Conservation (phyloP, 1,140 invertebrate species). For the Delia radicum region DNA sequence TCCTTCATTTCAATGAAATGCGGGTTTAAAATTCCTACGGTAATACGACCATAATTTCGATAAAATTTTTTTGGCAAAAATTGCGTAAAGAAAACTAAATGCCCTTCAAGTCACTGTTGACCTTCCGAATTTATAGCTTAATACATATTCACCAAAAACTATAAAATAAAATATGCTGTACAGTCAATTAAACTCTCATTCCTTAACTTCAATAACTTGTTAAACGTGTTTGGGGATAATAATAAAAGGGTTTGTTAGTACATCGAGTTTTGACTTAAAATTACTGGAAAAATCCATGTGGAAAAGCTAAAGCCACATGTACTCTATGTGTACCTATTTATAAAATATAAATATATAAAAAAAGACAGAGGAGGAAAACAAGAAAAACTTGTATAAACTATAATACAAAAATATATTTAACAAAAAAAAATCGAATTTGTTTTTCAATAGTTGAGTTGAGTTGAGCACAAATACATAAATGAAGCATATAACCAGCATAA, state of each 20-base stretch:
- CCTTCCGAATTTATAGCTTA: no score
- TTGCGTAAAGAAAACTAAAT: no score
- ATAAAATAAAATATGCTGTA: no score
- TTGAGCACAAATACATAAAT: not conserved
- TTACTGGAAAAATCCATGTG: not conserved
- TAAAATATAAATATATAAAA: not conserved
- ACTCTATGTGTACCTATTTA: not conserved
- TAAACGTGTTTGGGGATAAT: not conserved
- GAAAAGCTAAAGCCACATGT: not conserved
- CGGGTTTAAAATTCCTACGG: no score
- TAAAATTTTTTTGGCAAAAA: no score
- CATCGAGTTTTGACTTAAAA: not conserved
- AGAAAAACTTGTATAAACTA: not conserved
- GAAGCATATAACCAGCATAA: not conserved
- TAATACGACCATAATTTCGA: no score
- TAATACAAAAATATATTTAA: not conserved
- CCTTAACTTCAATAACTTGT: not conserved
- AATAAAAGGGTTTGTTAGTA: not conserved
- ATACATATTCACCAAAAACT: no score
- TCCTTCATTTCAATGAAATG: no score
- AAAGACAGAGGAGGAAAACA: not conserved
- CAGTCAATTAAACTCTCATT: not conserved
- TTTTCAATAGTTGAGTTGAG: not conserved
- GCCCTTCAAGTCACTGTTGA: no score
- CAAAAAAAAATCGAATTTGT: not conserved